Evolutionary conservation across 2,113 vertebrate genomes (phyloP).

Genomic region (Aldabrachelys gigantea): DNA sequence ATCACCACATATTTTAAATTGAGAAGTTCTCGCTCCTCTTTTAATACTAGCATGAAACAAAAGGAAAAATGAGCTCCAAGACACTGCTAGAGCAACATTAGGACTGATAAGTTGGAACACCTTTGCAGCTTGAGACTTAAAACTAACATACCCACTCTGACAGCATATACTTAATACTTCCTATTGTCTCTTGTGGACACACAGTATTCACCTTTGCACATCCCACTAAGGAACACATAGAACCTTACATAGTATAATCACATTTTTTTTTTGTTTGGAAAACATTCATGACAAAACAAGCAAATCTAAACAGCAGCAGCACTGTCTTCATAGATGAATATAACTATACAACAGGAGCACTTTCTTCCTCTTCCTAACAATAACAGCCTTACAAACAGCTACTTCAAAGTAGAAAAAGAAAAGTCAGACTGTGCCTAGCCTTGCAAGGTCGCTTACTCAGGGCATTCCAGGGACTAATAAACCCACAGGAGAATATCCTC

Average conservation of each 20-base stretch:
- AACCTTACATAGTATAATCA: background rate
- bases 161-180: background rate
- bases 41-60: background rate
- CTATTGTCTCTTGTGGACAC: background rate
- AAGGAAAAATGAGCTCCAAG: background rate
- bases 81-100: background rate
- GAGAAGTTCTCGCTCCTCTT: background rate
- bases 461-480: background rate
- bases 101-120: fast-evolving
- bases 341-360: background rate
- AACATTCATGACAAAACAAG: background rate
- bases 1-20: background rate
- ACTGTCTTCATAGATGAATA: background rate
- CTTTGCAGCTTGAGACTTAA: background rate
- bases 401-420: background rate
- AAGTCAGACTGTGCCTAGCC: background rate
- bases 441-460: background rate
- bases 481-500: background rate
- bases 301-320: background rate
- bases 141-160: background rate
- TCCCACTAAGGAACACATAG: background rate
- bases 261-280: background rate
- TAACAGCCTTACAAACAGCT: background rate
- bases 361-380: background rate
- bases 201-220: background rate